Conservation (phyloP, 2,113 vertebrate genomes). For the Irena cyanogastra region DNA sequence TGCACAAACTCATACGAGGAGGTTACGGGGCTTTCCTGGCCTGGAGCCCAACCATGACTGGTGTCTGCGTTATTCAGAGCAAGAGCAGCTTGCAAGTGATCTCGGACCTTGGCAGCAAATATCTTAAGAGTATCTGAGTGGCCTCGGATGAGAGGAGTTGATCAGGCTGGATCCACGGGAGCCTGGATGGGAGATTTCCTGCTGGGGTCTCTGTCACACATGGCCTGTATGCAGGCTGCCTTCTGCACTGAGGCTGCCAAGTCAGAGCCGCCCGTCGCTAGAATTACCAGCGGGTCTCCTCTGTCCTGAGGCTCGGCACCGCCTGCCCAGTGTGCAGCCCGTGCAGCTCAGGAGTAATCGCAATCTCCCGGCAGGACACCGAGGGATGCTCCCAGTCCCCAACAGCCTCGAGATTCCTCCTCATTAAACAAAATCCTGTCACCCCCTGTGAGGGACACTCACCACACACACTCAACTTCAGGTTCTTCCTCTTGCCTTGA, state of each 20-base stretch:
- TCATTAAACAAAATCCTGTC: not conserved
- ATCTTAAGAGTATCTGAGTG: not conserved
- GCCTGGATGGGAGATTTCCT: no score
- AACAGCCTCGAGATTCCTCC: not conserved
- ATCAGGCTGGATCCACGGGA: no score
- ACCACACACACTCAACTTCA: not conserved
- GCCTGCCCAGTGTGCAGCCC: no score
- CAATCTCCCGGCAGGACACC: not conserved
- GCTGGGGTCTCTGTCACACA: no score
- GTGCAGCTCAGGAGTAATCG: no score
- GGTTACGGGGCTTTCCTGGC: not conserved
- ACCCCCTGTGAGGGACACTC: not conserved
- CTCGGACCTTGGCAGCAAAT: not conserved
- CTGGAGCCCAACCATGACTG: not conserved
- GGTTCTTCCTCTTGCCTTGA: not conserved
- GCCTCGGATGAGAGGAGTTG: not conserved
- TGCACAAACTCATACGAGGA: not conserved
- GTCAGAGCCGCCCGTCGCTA: no score
- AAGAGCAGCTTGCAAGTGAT: not conserved
- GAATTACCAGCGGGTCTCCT: no score
- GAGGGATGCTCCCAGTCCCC: not conserved
- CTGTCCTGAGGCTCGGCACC: no score
- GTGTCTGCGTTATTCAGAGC: not conserved
- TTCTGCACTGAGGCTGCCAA: no score
- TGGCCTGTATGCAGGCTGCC: no score